Evolutionary conservation across 1,140 invertebrate genomes (phyloP).

Genomic region (Apolygus lucorum): DNA sequence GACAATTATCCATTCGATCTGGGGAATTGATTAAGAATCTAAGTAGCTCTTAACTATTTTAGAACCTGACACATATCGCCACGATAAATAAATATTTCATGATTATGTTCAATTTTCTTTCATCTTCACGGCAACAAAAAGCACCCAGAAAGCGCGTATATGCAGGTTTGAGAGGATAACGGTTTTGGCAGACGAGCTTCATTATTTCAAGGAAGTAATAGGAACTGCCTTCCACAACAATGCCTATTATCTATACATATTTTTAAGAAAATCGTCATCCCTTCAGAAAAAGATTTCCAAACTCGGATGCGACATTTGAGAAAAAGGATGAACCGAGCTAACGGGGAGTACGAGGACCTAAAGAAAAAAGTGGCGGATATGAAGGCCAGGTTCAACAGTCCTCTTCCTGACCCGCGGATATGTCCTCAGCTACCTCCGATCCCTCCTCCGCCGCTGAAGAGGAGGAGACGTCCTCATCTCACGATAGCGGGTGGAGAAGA

Average conservation of each 20-base stretch:
- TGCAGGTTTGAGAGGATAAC: no score
- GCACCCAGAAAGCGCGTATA: no score
- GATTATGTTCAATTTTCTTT: no score
- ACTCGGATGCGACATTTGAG: constrained; percentile 14
- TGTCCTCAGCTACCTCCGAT: background rate
- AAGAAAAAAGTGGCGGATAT: constrained; percentile 12
- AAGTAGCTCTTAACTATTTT: no score
- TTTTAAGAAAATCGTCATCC: background rate
- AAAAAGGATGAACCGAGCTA: constrained; percentile 13
- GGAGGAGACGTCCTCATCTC: background rate
- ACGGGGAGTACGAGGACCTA: background rate
- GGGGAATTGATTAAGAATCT: no score
- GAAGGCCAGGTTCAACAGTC: constrained; percentile 5
- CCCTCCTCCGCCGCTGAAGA: background rate
- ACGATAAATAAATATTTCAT: no score
- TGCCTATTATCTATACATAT: background rate
- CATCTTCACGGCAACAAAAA: no score
- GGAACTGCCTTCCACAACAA: no score
- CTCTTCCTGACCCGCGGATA: constrained; percentile 3
- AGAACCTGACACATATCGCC: no score
- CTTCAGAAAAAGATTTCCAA: background rate
- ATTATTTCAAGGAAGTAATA: no score
- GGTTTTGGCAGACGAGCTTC: no score
- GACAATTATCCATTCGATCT: no score
- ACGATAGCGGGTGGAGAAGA: background rate